Conservation (phyloP, 2,113 vertebrate species). For the Nyctereutes procyonoides region DNA sequence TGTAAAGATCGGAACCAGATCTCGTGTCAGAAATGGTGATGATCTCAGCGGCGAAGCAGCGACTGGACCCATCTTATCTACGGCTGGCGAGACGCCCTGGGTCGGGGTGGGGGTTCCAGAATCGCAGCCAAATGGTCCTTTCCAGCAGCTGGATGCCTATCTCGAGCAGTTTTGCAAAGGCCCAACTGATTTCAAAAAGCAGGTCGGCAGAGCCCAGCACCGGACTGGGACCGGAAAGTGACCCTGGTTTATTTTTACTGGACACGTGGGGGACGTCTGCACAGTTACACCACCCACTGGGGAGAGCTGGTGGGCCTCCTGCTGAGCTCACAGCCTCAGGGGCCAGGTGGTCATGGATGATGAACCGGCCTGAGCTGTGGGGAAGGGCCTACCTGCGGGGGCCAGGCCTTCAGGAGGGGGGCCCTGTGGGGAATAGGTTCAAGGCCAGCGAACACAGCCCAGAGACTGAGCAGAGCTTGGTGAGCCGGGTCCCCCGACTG, state of each 20-base stretch:
- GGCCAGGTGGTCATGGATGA: not conserved
- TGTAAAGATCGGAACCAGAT: not conserved
- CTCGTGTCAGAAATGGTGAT: rapidly evolving
- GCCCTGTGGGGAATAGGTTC: rapidly evolving
- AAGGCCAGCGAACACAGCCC: not conserved
- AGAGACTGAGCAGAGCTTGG: not conserved
- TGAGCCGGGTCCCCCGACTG: not conserved
- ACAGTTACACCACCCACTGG: too few relatives aligned
- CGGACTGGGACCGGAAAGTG: not conserved
- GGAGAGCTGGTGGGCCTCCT: not conserved
- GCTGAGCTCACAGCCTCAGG: not conserved
- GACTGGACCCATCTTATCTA: not conserved
- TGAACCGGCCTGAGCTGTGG: not conserved
- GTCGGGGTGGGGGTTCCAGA: not conserved
- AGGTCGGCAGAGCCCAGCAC: not conserved
- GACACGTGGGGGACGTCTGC: rapidly evolving
- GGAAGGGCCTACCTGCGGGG: not conserved
- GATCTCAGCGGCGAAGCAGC: not conserved
- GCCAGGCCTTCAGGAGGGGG: not conserved
- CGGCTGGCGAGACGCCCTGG: not conserved
- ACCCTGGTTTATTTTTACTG: not conserved
- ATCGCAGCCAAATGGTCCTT: not conserved
- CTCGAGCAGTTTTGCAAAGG: rapidly evolving
- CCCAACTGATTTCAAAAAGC: not conserved
- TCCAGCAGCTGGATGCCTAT: not conserved